Base-by-base conservation (phyloP, 2,113 vertebrate species). In the Oreamnos americanus region DNA sequence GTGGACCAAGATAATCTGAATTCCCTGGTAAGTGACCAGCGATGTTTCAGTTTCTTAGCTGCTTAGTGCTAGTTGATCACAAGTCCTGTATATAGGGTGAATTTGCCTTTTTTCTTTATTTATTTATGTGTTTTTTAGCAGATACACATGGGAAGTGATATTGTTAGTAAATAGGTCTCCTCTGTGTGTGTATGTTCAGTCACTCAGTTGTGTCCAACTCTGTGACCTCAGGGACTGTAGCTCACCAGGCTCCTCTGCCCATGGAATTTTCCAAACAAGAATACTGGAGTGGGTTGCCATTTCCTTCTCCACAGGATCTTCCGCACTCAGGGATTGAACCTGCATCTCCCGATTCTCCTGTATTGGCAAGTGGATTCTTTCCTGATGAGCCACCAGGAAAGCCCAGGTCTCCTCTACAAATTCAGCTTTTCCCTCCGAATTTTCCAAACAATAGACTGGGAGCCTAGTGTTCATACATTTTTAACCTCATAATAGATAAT, bases 311-410 rank as follows among this genome's bases (percentile, higher is more conserved):
- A 71, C 0, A 0, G n/a, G n/a, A 71, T 36, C n/a, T 36, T 71
- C n/a, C 9, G 17, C 64, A 36, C 9, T 71, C 64, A 36, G 64
- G n/a, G n/a, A 11, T 0, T 71, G n/a, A 36, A 23, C 19, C 9
- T 36, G n/a, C 19, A 36, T 36, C 19, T 71, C n/a, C 19, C 64
- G 36, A 3, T 74, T 74, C 5, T 39, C 67, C n/a, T 39, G n/a
- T 39, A 12, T 13, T 3, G 19, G 10, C n/a, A 74, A 74, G 19
- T 39, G n/a, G 67, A 74, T 23, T 74, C 10, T 39, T 74, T 39
- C 12, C n/a, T 0, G 2, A 74, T 23, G 67, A 71, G 19, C 67
- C 67, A 12, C 10, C 10, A 23, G 67, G 67, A 10, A 39, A 74
- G 10, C 19, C n/a, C 67, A 21, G 0, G 2, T 62, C 13, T 83